These are phyloP conservation scores for Sebastes matsubarae DNA, from an alignment of 2,797 vertebrate genomes.

Conservation along the genomic window DNA sequence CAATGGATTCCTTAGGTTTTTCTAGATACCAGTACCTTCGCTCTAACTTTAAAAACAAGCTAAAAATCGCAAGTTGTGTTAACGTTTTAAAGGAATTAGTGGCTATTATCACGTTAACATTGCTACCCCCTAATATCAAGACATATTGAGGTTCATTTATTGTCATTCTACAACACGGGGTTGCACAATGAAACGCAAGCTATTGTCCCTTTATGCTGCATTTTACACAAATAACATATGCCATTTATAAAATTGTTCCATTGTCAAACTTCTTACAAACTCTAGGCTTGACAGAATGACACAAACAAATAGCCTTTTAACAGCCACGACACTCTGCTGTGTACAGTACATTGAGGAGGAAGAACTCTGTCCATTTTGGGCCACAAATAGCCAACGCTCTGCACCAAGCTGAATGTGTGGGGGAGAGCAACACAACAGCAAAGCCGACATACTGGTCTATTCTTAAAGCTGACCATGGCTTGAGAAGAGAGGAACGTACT, in stretches of 20 bases:
- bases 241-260: not conserved
- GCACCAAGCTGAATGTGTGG: not conserved
- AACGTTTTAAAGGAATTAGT: no score
- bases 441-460: not conserved
- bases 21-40: no score
- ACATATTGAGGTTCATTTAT: not conserved
- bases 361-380: not conserved
- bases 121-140: not conserved
- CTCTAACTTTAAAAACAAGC: no score
- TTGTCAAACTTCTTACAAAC: not conserved
- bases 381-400: not conserved
- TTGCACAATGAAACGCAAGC: not conserved
- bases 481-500: not conserved
- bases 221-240: not conserved
- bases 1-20: no score
- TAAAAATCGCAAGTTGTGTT: no score
- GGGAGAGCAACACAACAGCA: not conserved
- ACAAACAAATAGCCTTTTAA: not conserved
- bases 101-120: no score
- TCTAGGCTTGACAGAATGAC: not conserved
- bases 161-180: not conserved
- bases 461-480: not conserved
- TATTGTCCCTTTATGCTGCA: not conserved
- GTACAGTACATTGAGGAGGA: not conserved
- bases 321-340: not conserved